Conservation (phyloP, 2,113 vertebrate genomes). For the Colistium nudipinnis region DNA sequence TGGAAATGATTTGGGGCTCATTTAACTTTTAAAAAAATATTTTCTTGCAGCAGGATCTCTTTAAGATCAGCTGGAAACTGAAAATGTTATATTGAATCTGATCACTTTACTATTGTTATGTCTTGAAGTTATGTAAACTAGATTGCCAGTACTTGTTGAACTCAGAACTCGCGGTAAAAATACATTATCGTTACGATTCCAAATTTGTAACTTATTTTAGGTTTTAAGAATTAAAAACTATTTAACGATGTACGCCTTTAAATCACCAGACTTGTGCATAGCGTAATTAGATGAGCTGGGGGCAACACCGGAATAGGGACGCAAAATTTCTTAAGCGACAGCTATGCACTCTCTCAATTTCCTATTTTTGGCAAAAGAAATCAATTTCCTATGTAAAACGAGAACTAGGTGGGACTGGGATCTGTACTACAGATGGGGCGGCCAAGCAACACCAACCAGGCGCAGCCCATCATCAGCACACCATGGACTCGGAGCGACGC, state of each 20-base stretch:
- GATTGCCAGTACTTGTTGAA: not conserved
- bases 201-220: not conserved
- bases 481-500: slow-evolving; percentile 68
- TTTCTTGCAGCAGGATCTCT: too few species aligned
- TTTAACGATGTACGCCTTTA: slow-evolving; percentile 1
- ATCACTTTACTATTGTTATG: not conserved
- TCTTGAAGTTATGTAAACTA: not conserved
- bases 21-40: too few species aligned
- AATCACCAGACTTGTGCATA: slow-evolving; percentile 5
- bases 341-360: slow-evolving; percentile 6
- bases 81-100: not conserved
- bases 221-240: not conserved
- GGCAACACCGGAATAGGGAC: slow-evolving; percentile 25
- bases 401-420: slow-evolving; percentile 61
- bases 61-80: not conserved
- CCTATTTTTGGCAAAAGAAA: slow-evolving; percentile 12
- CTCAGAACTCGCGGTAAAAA: too few species aligned
- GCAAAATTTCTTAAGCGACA: not conserved
- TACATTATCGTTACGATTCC: not conserved
- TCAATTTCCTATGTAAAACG: slow-evolving; percentile 34
- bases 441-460: slow-evolving; percentile 96
- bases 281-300: slow-evolving; percentile 46
- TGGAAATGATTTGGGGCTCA: too few species aligned
- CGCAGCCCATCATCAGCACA: slow-evolving; percentile 93
- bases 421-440: slow-evolving; percentile 90